Conservation (phyloP, 2,797 vertebrate genomes). For the Gymnopithys bicolor region DNA sequence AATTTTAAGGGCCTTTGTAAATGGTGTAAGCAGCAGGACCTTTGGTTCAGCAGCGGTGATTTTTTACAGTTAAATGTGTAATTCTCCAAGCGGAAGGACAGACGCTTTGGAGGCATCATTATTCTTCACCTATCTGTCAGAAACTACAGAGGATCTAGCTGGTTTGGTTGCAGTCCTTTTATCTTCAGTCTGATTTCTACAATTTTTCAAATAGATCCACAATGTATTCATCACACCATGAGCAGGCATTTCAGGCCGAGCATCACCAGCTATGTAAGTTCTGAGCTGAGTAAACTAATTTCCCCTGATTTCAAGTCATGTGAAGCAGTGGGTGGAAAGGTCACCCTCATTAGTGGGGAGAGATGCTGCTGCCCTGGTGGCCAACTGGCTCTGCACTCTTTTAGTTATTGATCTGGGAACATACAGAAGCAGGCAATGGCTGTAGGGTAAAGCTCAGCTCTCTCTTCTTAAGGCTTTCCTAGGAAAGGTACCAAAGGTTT, state of each 20-base stretch:
- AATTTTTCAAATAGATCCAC: slow-evolving; percentile 15
- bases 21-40: slow-evolving; percentile 47
- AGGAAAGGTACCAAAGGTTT: slow-evolving; percentile 33
- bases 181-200: slow-evolving; percentile 49
- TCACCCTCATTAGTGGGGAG: slow-evolving; percentile 58
- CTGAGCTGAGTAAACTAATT: slow-evolving; percentile 40
- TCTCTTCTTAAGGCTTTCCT: background rate
- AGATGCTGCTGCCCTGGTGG: slow-evolving; percentile 48
- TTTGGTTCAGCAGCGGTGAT: slow-evolving; percentile 24
- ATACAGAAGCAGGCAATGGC: background rate
- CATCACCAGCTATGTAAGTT: background rate
- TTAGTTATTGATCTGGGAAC: slow-evolving; percentile 47
- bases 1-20: slow-evolving; percentile 55
- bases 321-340: slow-evolving; percentile 48
- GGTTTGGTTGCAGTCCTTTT: slow-evolving; percentile 38
- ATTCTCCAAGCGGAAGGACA: slow-evolving; percentile 37
- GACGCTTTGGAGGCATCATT: slow-evolving; percentile 60
- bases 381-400: slow-evolving; percentile 39
- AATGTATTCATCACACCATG: slow-evolving; percentile 33
- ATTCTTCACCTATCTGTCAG: slow-evolving; percentile 49
- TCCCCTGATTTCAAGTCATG: slow-evolving; percentile 25
- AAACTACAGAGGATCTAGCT: slow-evolving; percentile 51
- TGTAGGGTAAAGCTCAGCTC: slow-evolving; percentile 23
- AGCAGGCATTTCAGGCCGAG: slow-evolving; percentile 14
- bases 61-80: slow-evolving; percentile 53